Percentiles rank a stretch among this genome's conserved stretches.
Evolutionary conservation across 2,888 invertebrate species (phyloP).

Genomic region (Apamea anceps): DNA sequence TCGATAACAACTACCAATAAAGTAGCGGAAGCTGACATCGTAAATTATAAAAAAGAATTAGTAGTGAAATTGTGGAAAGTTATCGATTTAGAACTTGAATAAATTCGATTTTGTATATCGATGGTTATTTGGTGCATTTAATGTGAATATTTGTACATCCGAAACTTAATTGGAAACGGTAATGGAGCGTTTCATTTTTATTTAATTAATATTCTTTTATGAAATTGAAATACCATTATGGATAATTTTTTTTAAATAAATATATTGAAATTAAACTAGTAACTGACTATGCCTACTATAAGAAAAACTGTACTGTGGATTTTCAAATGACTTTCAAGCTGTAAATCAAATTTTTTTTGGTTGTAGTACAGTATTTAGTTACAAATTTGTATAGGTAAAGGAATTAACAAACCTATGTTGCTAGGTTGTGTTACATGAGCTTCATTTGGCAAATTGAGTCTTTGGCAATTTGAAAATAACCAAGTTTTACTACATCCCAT

Average conservation of each 20-base stretch:
- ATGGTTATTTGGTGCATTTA: constrained; percentile 19
- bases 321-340: too few species aligned
- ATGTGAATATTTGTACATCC: constrained; percentile 31
- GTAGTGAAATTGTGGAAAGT: constrained; percentile 62
- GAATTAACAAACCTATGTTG: too few species aligned
- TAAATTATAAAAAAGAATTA: constrained; percentile 58
- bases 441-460: not conserved
- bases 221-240: not conserved
- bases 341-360: too few species aligned
- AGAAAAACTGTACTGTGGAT: too few species aligned
- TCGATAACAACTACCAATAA: constrained; percentile 52
- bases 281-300: too few species aligned
- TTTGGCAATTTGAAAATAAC: not conserved
- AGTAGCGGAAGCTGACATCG: constrained; percentile 59
- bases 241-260: too few species aligned
- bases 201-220: constrained; percentile 21
- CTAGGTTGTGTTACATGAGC: too few species aligned
- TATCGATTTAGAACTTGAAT: constrained; percentile 38
- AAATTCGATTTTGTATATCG: constrained; percentile 37
- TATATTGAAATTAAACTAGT: too few species aligned
- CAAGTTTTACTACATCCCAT: not conserved
- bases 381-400: too few species aligned
- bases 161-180: not conserved
- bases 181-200: constrained; percentile 8
- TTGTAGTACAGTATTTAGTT: too few species aligned